Percentiles rank a stretch among this genome's conserved stretches.
Evolutionary conservation across 64 coral and sea anemone genomes (phyloP).

Genomic region (Exaiptasia diaphana): DNA sequence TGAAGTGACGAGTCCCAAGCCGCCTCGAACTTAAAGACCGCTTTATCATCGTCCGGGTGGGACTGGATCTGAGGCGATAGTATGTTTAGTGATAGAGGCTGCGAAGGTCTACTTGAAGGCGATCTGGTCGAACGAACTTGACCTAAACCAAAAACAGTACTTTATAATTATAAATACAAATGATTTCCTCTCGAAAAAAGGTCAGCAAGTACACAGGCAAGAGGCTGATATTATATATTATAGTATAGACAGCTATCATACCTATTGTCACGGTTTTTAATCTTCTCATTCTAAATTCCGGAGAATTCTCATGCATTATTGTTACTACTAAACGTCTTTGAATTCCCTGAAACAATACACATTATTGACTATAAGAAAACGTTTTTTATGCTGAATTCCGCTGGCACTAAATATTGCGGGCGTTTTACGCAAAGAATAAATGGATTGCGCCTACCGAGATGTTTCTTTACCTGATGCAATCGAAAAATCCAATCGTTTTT

Average conservation of each 20-base stretch:
- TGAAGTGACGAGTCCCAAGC: conserved; percentile 98
- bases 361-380: no score
- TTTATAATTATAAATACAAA: neutral
- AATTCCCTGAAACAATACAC: conserved; percentile 64
- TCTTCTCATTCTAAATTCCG: conserved; percentile 78
- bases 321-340: conserved; percentile 92
- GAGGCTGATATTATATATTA: neutral
- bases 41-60: conserved; percentile 84
- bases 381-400: no score
- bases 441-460: no score
- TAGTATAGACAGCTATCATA: neutral
- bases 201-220: neutral
- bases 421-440: no score
- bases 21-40: conserved; percentile 87
- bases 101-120: neutral
- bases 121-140: conserved; percentile 17
- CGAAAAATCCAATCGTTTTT: conserved; percentile 63
- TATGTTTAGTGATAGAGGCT: conserved; percentile 55
- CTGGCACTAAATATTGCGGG: no score
- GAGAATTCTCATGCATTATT: conserved; percentile 87
- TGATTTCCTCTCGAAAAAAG: no score
- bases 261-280: conserved; percentile 51
- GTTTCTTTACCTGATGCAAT: conserved; percentile 96
- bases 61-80: conserved; percentile 86
- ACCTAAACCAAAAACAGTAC: conserved; percentile 10